Conservation (phyloP, 2,113 vertebrate species). For the Sceloporus undulatus region DNA sequence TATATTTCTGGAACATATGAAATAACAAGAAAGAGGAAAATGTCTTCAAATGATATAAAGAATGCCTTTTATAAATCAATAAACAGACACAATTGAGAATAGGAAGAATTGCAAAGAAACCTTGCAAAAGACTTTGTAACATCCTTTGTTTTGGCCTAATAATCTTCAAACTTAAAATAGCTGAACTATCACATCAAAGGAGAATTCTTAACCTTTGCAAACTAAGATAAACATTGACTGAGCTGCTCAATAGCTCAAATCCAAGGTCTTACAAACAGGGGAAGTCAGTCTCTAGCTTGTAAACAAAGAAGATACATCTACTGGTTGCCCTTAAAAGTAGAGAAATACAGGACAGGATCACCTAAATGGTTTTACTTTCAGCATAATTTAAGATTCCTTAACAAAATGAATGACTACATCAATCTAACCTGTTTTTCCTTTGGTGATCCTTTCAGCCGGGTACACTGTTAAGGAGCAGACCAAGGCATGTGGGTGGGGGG, state of each 20-base stretch:
- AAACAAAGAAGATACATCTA: neutral
- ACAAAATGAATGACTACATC: neutral
- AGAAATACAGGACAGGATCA: neutral
- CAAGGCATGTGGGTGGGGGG: no score
- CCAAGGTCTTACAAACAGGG: neutral
- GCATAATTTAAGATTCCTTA: neutral
- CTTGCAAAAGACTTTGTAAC: neutral
- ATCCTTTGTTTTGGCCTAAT: neutral
- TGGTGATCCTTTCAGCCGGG: neutral
- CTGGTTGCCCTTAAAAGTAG: neutral
- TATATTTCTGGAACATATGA: neutral
- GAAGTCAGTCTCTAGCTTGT: neutral
- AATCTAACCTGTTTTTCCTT: neutral
- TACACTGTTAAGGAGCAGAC: no score
- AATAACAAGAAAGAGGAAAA: neutral
- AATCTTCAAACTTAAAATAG: neutral
- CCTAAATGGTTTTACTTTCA: slow-evolving; percentile 1
- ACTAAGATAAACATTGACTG: neutral
- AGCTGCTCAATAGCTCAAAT: neutral
- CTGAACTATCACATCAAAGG: neutral
- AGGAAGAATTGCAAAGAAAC: neutral
- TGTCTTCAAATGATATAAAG: neutral
- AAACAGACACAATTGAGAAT: neutral
- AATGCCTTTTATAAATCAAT: neutral
- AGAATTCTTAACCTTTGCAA: neutral